phyloP scores from a whole-genome alignment of 30 jellyfish, hydroid and myxozoan genomes.

The Catostylus mosaicus region DNA sequence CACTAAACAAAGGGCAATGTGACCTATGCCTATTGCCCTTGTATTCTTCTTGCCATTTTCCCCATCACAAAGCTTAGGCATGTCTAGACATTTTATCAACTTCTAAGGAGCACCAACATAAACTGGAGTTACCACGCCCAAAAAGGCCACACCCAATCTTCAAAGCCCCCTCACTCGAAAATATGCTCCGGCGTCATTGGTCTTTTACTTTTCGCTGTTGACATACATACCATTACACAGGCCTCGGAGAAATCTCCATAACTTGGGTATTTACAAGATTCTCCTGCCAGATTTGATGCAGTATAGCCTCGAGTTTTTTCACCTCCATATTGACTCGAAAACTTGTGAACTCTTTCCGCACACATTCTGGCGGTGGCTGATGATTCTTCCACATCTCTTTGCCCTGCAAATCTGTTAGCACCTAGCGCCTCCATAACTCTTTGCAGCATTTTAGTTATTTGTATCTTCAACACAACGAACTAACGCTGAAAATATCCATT shows the following conservation, averaged over 20 bases:
- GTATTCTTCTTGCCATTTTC: too few relatives aligned
- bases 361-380: slow-evolving; percentile 18
- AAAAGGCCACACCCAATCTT: too few relatives aligned
- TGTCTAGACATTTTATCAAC: too few relatives aligned
- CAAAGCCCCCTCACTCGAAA: too few relatives aligned
- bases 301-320: slow-evolving; percentile 58
- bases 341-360: slow-evolving; percentile 51
- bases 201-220: too few relatives aligned
- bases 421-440: slow-evolving; percentile 18
- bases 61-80: too few relatives aligned
- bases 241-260: slow-evolving; percentile 82
- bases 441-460: slow-evolving; percentile 13
- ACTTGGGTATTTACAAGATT: slow-evolving; percentile 49
- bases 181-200: too few relatives aligned
- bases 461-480: not conserved
- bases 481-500: too few relatives aligned
- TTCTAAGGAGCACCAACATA: too few relatives aligned
- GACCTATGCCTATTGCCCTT: too few relatives aligned
- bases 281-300: slow-evolving; percentile 60
- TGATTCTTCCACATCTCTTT: not conserved
- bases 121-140: too few relatives aligned
- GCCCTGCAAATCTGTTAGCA: slow-evolving; percentile 6
- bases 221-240: slow-evolving; percentile 54
- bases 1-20: too few relatives aligned
- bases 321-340: slow-evolving; percentile 73